Base-by-base conservation (phyloP, 2,888 invertebrate genomes). In the Gastracanthus pulcherrimus region DNA sequence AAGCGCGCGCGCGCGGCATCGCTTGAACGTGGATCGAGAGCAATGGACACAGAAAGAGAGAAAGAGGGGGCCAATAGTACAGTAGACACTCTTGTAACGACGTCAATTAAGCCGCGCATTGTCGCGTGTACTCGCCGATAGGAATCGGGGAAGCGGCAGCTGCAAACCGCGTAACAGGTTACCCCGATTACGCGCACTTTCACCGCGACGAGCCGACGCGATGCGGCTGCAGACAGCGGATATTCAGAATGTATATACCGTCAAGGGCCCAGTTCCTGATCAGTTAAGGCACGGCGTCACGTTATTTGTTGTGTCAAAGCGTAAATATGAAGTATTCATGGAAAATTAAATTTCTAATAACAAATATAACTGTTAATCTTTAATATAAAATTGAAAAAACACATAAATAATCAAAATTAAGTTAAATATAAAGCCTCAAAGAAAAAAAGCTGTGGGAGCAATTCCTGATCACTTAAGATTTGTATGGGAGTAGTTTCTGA, bases 131-230 rank as follows among this genome's bases (percentile, higher is more conserved):
- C 38, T n/a, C 11, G 6, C 16, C 7, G 55, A 69, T 36, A 51
- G 51, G 51, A 55, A 51, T 55, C 51, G 36, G 51, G 51, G 29
- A 70, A 55, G 31, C 55, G n/a, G n/a, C 23, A n/a, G 29, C n/a
- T n/a, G n/a, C n/a, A n/a, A n/a, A n/a, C n/a, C n/a, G 45, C 70
- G 55, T 70, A 70, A 70, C 70, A 70, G 70, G 70, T 70, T 70
- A 55, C 55, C 29, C 19, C n/a, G 13, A 9, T n/a, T 16, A 16
- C 55, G 55, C 36, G 19, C 70, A 70, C 70, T 70, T 70, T 70
- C 70, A 70, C 70, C 55, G 19, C 38, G 19, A 4, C 38, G 38
- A 13, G 9, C 38, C 38, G 45, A 5, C 45, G 16, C 16, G 13
- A 13, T 41, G 3, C 45, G 45, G 6, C 38, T 38, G 1, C 45